Base-by-base conservation (phyloP, 1,140 invertebrate genomes). In the Hylaeus anthracinus region DNA sequence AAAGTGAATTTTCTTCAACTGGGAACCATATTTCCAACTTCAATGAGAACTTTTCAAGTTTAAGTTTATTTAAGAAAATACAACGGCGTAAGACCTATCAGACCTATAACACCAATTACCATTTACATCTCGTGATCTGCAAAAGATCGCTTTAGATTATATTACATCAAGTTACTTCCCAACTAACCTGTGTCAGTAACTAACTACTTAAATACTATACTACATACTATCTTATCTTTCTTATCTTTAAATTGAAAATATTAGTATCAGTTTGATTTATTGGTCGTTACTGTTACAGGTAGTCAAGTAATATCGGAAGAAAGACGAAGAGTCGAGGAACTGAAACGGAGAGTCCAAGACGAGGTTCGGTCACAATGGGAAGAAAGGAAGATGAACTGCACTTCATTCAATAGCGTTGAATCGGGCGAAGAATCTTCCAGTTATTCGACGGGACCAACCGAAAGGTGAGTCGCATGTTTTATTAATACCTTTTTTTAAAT, bases 251-350 rank as follows among this genome's bases (percentile, higher is more conserved):
- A 41, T 10, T 41, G 39, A 63, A 41, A 41, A 3, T 63, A 63
- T 26, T 26, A 26, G 26, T 26, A 26, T 26, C 26, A 26, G 26
- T 26, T 26, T 26, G 26, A 6, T 63, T 1, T 70, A 84, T 84
- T 75, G 5, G 26, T 26, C 26, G 26, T 26, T 26, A 26, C 69
- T 69, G 81, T 82, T 88, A 15, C 86, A 98, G 97, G 97, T 73
- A 97, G 96, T 87, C 96, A 97, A 94, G 97, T 98, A 61, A 98
- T 98, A 88, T 97, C 98, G 89, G 96, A 98, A 90, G 97, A 98
- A 92, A 94, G 97, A 72, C 96, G 97, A 86, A 95, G 98, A 88
- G 97, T 99, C 51, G 95, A 96, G 73, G 97, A 98, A 89, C 92
- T 98, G 64, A 98, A 98, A 89, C 95, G 97, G 75, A 94, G 97